phyloP scores from a whole-genome alignment of 2,888 invertebrate genomes.

The Schizaphis graminum region DNA sequence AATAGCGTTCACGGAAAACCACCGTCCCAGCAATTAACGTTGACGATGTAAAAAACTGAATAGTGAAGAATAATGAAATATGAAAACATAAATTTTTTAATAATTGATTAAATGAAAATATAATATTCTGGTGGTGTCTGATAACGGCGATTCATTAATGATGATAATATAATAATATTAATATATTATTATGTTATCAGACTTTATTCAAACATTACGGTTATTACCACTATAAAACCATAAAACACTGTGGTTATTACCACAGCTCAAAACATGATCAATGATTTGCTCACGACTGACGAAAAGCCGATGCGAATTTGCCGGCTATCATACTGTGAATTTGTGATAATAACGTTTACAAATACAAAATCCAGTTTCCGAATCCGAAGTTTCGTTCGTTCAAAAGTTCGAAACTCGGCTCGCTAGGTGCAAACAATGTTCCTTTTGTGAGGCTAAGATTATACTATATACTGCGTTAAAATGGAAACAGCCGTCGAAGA shows the following conservation, averaged over 20 bases:
- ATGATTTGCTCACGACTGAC: background rate
- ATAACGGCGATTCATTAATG: slow-evolving; percentile 19
- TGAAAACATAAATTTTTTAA: slow-evolving; percentile 27
- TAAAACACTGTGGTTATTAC: background rate
- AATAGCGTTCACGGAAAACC: background rate
- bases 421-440: background rate
- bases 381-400: background rate
- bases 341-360: background rate
- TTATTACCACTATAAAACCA: background rate
- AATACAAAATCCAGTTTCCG: background rate
- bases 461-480: background rate
- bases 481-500: slow-evolving; percentile 49
- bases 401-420: background rate
- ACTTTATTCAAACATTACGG: background rate
- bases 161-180: background rate
- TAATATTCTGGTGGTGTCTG: background rate
- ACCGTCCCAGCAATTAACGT: background rate
- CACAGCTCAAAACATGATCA: background rate
- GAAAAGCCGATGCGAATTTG: background rate
- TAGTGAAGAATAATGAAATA: background rate
- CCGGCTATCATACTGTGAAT: background rate
- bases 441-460: background rate
- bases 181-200: slow-evolving; percentile 17
- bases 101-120: slow-evolving; percentile 52
- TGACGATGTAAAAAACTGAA: background rate